These are phyloP conservation scores for Trichechus manatus DNA, from an alignment of 2,113 vertebrate species.

Conservation along the genomic window DNA sequence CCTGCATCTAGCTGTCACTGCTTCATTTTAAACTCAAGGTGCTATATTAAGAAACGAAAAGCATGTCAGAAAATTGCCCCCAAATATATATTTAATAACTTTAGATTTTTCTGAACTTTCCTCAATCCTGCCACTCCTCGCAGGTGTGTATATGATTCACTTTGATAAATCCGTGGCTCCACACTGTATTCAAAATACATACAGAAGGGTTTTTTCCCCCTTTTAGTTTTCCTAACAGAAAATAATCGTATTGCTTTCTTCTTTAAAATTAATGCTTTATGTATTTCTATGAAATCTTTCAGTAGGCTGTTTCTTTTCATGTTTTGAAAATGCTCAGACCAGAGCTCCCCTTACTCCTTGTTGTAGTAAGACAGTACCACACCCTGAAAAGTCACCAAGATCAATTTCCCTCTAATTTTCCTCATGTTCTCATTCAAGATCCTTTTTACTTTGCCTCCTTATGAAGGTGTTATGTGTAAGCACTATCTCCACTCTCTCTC, in stretches of 20 bases:
- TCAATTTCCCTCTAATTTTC: not conserved
- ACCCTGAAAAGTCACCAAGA: not conserved
- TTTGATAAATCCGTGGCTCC: not conserved
- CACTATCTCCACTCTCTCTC: not conserved
- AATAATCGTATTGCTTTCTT: not conserved
- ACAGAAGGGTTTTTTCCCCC: not conserved
- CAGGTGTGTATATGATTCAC: not conserved
- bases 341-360: not conserved
- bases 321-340: slow-evolving; percentile 40
- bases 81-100: not conserved
- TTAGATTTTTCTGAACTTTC: not conserved
- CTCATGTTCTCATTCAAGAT: not conserved
- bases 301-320: not conserved
- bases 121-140: not conserved
- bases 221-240: slow-evolving; percentile 33
- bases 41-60: slow-evolving; percentile 26
- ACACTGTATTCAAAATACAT: too few relatives aligned
- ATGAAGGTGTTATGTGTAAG: not conserved
- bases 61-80: slow-evolving; percentile 25
- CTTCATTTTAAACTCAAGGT: not conserved
- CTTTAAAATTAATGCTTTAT: not conserved
- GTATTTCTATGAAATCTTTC: not conserved
- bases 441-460: not conserved
- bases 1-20: not conserved
- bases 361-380: not conserved